Percentiles rank a stretch among this genome's conserved stretches.
phyloP scores from a whole-genome alignment of 2,888 invertebrate genomes.

The Latrodectus hesperus region DNA sequence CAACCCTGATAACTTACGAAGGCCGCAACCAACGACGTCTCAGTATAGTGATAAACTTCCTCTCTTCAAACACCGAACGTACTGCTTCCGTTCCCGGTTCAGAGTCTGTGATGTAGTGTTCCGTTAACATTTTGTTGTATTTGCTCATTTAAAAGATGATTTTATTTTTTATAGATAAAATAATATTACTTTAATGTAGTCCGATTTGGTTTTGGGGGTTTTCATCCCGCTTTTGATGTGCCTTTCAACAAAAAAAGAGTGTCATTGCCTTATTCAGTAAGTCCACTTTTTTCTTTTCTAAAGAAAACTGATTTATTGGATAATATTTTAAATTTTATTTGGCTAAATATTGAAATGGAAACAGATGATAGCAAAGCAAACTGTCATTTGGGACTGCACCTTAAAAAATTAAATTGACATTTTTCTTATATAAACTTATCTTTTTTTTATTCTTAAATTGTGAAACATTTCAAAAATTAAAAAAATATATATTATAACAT shows the following conservation, averaged over 20 bases:
- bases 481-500: too few species aligned
- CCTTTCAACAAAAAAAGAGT: not conserved
- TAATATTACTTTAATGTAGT: not conserved
- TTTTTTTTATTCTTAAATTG: too few species aligned
- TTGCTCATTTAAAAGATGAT: not conserved
- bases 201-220: not conserved
- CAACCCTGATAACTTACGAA: constrained; percentile 47
- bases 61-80: constrained; percentile 38
- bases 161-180: not conserved
- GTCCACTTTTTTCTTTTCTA: not conserved
- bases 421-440: too few species aligned
- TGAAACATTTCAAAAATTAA: too few species aligned
- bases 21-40: constrained; percentile 46
- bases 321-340: too few species aligned
- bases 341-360: too few species aligned
- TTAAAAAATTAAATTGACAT: too few species aligned
- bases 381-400: too few species aligned
- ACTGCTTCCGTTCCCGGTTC: constrained; percentile 12
- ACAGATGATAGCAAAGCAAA: too few species aligned
- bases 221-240: constrained; percentile 5
- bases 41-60: constrained; percentile 50
- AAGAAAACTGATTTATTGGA: too few species aligned
- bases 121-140: constrained; percentile 9
- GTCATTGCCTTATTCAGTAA: constrained; percentile 44
- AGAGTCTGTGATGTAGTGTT: constrained; percentile 10